These are phyloP conservation scores for Oncorhynchus kisutch DNA, from an alignment of 2,113 vertebrate species.

Conservation along the genomic window DNA sequence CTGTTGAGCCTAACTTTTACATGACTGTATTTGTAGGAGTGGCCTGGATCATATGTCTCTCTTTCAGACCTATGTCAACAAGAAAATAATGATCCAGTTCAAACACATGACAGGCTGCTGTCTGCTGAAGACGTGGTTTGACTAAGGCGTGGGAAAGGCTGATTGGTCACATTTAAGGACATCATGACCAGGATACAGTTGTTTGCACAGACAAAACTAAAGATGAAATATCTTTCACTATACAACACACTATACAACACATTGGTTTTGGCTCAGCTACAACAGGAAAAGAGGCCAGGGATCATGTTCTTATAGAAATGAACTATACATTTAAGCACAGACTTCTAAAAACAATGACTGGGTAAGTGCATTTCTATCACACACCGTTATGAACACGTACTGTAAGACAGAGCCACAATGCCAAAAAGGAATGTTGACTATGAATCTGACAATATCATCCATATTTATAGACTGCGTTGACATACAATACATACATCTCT, in stretches of 20 bases:
- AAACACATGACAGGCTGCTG: conserved; percentile 19
- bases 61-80: conserved; percentile 6
- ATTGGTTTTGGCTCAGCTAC: neutral
- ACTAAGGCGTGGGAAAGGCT: conserved; percentile 59
- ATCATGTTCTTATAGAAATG: neutral
- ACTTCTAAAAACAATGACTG: neutral
- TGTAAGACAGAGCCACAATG: neutral
- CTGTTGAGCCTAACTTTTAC: conserved; percentile 12
- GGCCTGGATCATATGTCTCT: conserved; percentile 13
- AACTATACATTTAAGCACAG: neutral
- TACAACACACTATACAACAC: conserved; percentile 4
- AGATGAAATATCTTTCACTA: conserved; percentile 52
- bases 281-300: neutral
- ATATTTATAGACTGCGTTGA: conserved; percentile 28
- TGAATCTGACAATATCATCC: conserved; percentile 35
- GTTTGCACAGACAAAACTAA: conserved; percentile 62
- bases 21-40: conserved; percentile 1
- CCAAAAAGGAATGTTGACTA: conserved; percentile 8
- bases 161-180: conserved; percentile 36
- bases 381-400: neutral
- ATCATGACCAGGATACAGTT: conserved; percentile 67
- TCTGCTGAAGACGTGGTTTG: conserved; percentile 51
- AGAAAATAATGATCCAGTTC: conserved; percentile 27
- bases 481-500: conserved; percentile 43
- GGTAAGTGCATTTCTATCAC: neutral